Evolutionary conservation across 2,113 vertebrate species (phyloP), one percentile per base, ranked within the genome.

Genomic region (Tachycineta bicolor): DNA sequence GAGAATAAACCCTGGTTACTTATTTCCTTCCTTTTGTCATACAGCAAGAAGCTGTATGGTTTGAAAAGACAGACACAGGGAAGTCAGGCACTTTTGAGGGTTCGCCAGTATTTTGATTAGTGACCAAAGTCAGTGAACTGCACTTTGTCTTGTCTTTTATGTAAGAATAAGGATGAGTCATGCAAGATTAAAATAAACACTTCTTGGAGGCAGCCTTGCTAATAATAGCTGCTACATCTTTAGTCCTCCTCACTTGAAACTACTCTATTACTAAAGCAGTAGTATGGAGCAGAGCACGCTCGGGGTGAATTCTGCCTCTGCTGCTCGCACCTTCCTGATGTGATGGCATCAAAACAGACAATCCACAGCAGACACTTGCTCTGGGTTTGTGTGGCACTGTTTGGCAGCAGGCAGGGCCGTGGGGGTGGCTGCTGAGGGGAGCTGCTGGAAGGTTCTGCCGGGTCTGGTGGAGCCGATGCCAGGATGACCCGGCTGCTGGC

Each of bases 141-240:
- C 74, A 94, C 77, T 97, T 94, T 77, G 91, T 90, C 94, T 95
- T 92, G 64, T 79, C 78, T 96, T 97, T 97, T 97, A 95, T 92
- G 86, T 95, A 94, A 95, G 95, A 92, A 68, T 84, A 55, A 91
- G 91, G 92, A 89, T 96, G 96, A 97, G 60, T 97, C 96, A 97
- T n/a, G 55, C 77, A 56, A 28, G 91, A 92, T 94, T 87, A 96
- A 97, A 97, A 97, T 96, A 96, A 96, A 89, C 94, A 95, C 84
- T 93, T 92, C 94, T 93, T 63, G 46, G 74, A 97, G 87, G 84
- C 94, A 93, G 89, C 46, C 77, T 70, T 69, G 84, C 95, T 96
- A 96, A 93, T 82, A 94, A 96, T 96, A 97, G 91, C 80, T 93
- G 91, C 80, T 63, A 26, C 70, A 50, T 85, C 94, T 84, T 85